Evolutionary conservation across 2,888 invertebrate species (phyloP).

Genomic region (Paralinhomoeus sp.): DNA sequence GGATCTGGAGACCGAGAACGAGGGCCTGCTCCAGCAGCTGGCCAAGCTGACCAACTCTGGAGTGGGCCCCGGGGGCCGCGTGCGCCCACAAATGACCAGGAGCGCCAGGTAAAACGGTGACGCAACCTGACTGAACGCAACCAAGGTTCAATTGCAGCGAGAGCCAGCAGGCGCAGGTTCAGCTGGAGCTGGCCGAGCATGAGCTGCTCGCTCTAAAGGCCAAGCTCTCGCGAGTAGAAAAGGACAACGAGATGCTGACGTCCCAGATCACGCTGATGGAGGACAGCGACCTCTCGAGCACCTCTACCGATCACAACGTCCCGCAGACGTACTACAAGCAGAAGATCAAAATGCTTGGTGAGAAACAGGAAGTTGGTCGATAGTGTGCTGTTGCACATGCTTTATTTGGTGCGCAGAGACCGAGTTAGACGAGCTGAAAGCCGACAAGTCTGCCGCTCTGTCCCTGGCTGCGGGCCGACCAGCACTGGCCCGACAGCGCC

Average conservation of each 20-base stretch:
- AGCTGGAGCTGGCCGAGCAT: conserved; percentile 33
- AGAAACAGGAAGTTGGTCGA: conserved; percentile 50
- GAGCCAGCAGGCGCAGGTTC: conserved; percentile 24
- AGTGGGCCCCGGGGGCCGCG: conserved; percentile 10
- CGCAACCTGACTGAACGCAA: not conserved
- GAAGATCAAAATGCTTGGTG: conserved; percentile 36
- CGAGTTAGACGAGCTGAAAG: conserved; percentile 36
- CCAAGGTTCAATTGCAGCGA: conserved; percentile 13
- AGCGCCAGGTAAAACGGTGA: conserved; percentile 14
- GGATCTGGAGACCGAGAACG: conserved; percentile 87
- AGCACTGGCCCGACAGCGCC: too few species aligned
- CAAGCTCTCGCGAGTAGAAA: conserved; percentile 60
- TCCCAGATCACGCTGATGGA: conserved; percentile 11
- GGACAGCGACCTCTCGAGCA: not conserved
- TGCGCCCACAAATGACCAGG: conserved; percentile 13
- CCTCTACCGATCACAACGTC: too few species aligned
- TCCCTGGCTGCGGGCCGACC: too few species aligned
- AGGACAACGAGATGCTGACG: conserved; percentile 41
- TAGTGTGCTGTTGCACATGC: conserved; percentile 9
- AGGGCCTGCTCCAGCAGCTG: conserved; percentile 74
- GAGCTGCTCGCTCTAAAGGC: conserved; percentile 57
- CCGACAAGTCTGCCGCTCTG: too few species aligned
- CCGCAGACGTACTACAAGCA: conserved; percentile 36
- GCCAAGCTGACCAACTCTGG: conserved; percentile 66
- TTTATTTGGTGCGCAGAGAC: conserved; percentile 26